A percentile compares a stretch with the other conserved stretches of the same genome.
Evolutionary conservation across 2,888 invertebrate genomes (phyloP).

Genomic region (Microctonus aethiopoides): DNA sequence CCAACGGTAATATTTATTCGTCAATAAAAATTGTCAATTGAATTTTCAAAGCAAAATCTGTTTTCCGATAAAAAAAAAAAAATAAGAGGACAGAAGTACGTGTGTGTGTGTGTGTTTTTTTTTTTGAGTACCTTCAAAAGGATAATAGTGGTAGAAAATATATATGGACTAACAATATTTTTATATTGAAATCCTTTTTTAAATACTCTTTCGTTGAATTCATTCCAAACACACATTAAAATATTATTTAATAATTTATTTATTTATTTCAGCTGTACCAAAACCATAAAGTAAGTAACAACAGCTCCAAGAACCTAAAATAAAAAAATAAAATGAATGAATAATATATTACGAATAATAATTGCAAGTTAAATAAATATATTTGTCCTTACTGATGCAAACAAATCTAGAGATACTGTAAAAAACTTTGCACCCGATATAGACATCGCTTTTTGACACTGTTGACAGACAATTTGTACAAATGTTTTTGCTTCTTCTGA

Average conservation of each 20-base stretch:
- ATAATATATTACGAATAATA: not conserved
- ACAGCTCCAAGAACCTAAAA: slow-evolving; percentile 86
- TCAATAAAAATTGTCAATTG: not conserved
- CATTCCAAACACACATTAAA: not conserved
- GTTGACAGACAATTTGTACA: slow-evolving; percentile 90
- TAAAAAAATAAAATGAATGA: slow-evolving; percentile 1
- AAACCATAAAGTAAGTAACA: slow-evolving; percentile 92
- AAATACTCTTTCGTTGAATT: slow-evolving; percentile 2
- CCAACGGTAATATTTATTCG: not conserved
- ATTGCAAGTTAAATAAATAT: not conserved
- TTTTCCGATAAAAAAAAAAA: not conserved
- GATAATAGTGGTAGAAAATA: not conserved
- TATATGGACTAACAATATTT: not conserved
- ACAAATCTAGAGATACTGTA: slow-evolving; percentile 86
- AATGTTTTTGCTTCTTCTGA: slow-evolving; percentile 92
- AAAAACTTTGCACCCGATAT: slow-evolving; percentile 92
- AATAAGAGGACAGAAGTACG: not conserved
- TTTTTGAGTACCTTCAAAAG: not conserved
- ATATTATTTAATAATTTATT: not conserved
- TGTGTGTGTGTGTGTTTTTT: not conserved
- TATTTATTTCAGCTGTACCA: slow-evolving; percentile 85
- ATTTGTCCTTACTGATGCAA: slow-evolving; percentile 80
- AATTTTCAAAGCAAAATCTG: not conserved
- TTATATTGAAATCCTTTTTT: not conserved
- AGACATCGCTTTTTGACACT: slow-evolving; percentile 89